Base-by-base conservation (phyloP, 2,797 vertebrate species). In the Dicrostonyx torquatus region DNA sequence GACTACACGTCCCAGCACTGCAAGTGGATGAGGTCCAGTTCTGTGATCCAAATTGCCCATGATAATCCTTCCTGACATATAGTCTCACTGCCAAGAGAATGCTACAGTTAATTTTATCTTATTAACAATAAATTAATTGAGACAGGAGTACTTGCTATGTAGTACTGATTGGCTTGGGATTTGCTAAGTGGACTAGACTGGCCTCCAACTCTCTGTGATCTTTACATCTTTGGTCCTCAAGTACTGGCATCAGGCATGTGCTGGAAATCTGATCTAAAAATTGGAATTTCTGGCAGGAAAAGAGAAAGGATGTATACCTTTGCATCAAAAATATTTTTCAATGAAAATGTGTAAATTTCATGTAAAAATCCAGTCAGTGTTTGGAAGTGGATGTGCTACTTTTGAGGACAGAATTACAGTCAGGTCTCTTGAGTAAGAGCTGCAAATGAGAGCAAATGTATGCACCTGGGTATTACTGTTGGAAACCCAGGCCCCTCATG, bases 361-460 rank as follows among this genome's bases (percentile, higher is more conserved):
- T 55, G 26, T 20, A 88, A 89, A 68, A 88, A 68, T 87, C 68
- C 79, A 92, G 4, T 76, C 29, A 80, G 12, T 40, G 45, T 18
- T 84, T 83, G 40, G 26, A 90, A 60, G 55, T 34, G 11, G 4
- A 37, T 43, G 31, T 55, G 12, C 40, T 73, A 37, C 31, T n/a
- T 87, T 29, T 79, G 40, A 96, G 29, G 66, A 76, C 22, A 85
- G 73, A 82, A n/a, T 45, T 86, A 45, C 53, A 89, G 75, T 72
- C 29, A 64, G 79, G 55, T 76, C 79, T 70, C 26, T 26, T 45
- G 15, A 45, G 48, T 64, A 93, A 84, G 31, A 93, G 24, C 62
- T 37, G 66, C 3, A 6, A 55, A 76, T 18, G 58, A n/a, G 43
- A 84, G 15, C 62, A 70, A 88, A 40, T 75, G 11, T 68, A 53